Evolutionary conservation across 2,888 invertebrate genomes (phyloP), one percentile per base, ranked within the genome.

Genomic region (Thymelicus lineola): DNA sequence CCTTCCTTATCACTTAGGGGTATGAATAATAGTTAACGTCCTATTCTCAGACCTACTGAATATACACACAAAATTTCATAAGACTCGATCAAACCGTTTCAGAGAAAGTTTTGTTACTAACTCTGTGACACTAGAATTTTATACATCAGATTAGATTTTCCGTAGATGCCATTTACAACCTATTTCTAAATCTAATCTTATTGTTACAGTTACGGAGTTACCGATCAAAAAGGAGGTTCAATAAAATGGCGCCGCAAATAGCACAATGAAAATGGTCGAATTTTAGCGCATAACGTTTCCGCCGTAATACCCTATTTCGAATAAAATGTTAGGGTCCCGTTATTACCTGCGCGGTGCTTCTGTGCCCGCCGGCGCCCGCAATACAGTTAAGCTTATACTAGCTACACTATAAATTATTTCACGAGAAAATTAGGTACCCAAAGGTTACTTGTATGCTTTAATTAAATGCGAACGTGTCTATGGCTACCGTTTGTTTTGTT

Each of bases 341-440:
- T 69, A 73, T 71, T 73, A 73, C 69, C 73, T 65, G 67, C 60
- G 50, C 57, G 15, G 55, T 61, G 64, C 64, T 65, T 28, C 28
- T 3, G 3, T 28, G 28, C 28, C 42, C 10, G 42, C 42, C 7
- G 46, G 65, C 45, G 42, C 7, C 59, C 20, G 42, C 53, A 53
- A 42, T 59, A 73, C 59, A 60, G 63, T 59, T 69, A 38, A 66
- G 69, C 63, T 69, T 50, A 64, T 17, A 45, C 60, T 64, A 14
- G 68, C 38, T 28, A 62, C 55, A 60, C 65, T 65, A 69, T 68
- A 65, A 71, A 71, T 69, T 62, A 62, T 62, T 71, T 60, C 36
- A 53, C 55, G 64, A 57, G 65, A 67, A 70, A 66, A 70, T 72
- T 64, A 71, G 66, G 66, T 71, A 62, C 17, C 36, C 46, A 12